Conservation (phyloP, 2,797 vertebrate species). For the Anguilla obscura region DNA sequence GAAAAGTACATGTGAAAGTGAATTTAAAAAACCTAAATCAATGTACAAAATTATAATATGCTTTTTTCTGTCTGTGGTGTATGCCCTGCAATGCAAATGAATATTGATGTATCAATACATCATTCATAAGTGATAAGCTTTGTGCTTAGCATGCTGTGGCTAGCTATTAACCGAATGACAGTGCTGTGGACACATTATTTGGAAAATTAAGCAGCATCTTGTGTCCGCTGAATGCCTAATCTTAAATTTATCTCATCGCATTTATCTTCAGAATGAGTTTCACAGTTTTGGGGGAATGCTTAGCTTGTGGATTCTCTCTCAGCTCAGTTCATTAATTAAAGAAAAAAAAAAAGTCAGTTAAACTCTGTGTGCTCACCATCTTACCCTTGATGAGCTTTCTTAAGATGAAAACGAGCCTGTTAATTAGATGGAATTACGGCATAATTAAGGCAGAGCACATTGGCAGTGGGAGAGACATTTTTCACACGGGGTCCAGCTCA, state of each 20-base stretch:
- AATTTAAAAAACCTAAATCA: not conserved
- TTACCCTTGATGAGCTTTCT: constrained; percentile 60
- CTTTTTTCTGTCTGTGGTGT: not conserved
- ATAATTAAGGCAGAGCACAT: constrained; percentile 53
- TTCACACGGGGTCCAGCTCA: constrained; percentile 31
- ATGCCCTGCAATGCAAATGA: not conserved
- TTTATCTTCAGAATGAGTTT: constrained; percentile 6
- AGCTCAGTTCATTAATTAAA: constrained; percentile 30
- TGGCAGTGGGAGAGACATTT: constrained; percentile 49
- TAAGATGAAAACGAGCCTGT: constrained; percentile 59
- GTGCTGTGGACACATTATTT: not conserved
- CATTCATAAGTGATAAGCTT: not conserved
- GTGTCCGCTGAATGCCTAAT: not conserved
- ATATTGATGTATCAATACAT: not conserved
- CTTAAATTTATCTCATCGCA: not conserved
- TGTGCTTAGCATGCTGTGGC: not conserved
- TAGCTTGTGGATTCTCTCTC: constrained; percentile 33
- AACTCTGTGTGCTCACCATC: constrained; percentile 47
- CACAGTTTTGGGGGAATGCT: constrained; percentile 42
- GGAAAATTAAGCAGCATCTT: not conserved
- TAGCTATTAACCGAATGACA: not conserved
- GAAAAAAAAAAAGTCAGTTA: constrained; percentile 12
- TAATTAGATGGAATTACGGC: constrained; percentile 55
- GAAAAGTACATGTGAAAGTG: no score
- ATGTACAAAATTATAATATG: not conserved